Conservation (phyloP, 1,140 invertebrate species). For the Amphibalanus amphitrite region DNA sequence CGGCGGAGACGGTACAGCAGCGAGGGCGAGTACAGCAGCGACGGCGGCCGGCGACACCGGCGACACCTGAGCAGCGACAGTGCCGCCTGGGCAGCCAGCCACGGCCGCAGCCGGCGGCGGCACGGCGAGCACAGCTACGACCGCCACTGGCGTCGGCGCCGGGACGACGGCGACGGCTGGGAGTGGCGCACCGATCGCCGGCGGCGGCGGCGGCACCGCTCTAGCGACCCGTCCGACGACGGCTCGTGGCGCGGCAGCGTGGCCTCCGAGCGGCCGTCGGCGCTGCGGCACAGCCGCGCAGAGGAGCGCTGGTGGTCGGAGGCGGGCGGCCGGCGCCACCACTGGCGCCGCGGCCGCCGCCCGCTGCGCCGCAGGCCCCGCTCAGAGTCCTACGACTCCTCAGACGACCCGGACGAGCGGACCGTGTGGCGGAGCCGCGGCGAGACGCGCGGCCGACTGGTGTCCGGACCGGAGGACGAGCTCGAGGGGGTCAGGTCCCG, state of each 20-base stretch:
- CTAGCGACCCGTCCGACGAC: not conserved
- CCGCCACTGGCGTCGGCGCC: no score
- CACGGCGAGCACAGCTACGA: not conserved
- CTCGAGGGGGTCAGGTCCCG: not conserved
- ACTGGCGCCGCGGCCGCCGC: no score
- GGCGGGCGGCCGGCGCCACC: no score
- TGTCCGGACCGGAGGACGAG: no score
- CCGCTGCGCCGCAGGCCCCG: no score
- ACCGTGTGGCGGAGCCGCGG: not conserved
- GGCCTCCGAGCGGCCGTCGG: not conserved
- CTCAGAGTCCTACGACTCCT: not conserved
- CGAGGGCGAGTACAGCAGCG: no score
- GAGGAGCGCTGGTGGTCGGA: not conserved
- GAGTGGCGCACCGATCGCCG: not conserved
- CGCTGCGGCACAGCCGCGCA: not conserved
- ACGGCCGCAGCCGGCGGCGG: no score
- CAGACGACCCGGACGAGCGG: not conserved
- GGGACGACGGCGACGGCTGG: not conserved
- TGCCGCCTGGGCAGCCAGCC: no score
- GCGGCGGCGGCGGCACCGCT: not conserved
- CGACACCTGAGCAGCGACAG: not conserved
- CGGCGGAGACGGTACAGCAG: no score
- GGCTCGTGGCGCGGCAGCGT: not conserved
- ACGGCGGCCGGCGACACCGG: not conserved
- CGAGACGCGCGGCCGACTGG: not conserved